Conservation (phyloP, 2,888 invertebrate species). For the Ectemnius continuus region DNA sequence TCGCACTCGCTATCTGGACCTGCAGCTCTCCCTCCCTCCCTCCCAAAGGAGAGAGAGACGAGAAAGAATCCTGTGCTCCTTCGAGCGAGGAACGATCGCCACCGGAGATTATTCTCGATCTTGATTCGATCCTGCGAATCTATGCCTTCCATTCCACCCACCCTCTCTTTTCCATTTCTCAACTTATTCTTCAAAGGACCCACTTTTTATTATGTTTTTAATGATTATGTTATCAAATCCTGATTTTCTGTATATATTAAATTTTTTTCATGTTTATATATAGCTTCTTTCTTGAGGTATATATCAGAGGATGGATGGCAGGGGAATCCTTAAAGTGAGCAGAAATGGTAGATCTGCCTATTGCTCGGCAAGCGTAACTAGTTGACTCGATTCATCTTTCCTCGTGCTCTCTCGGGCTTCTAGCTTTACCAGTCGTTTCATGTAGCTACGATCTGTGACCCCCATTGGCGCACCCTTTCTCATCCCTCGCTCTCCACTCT, state of each 20-base stretch:
- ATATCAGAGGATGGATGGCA: too few species aligned
- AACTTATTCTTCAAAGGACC: too few species aligned
- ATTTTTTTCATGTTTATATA: background rate
- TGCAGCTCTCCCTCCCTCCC: too few species aligned
- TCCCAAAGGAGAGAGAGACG: slow-evolving; percentile 12
- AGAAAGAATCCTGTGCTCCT: background rate
- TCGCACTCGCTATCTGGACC: slow-evolving; percentile 21
- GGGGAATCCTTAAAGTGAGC: slow-evolving; percentile 26
- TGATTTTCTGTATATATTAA: background rate
- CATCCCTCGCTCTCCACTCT: slow-evolving; percentile 10
- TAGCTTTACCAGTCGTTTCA: slow-evolving; percentile 29
- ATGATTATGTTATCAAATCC: too few species aligned
- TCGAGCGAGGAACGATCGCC: slow-evolving; percentile 32
- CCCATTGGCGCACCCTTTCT: too few species aligned
- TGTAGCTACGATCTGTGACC: slow-evolving; percentile 42
- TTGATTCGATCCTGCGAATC: background rate
- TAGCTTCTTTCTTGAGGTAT: background rate
- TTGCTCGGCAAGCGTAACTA: slow-evolving; percentile 56
- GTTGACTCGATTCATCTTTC: slow-evolving; percentile 59
- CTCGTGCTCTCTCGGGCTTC: slow-evolving; percentile 11
- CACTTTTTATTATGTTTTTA: too few species aligned
- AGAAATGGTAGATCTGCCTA: slow-evolving; percentile 19
- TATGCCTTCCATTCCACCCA: too few species aligned
- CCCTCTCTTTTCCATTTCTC: too few species aligned
- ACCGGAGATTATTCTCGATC: slow-evolving; percentile 19